Evolutionary conservation across 2,113 vertebrate species (phyloP).

Genomic region (Bubo blakistoni): DNA sequence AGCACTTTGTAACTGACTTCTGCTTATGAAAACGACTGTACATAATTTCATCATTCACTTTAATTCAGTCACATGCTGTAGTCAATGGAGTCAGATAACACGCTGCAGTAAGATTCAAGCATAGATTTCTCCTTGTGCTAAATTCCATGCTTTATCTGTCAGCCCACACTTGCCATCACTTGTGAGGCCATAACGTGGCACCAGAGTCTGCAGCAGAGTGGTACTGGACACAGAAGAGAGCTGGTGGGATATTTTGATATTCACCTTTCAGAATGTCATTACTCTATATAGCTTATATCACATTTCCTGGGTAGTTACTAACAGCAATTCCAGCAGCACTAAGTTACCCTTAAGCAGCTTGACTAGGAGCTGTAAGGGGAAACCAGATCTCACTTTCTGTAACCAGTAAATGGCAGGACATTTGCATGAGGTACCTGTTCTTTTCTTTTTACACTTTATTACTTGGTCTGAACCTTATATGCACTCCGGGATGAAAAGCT

Average conservation of each 20-base stretch:
- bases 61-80: slow-evolving; percentile 57
- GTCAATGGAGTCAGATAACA: slow-evolving; percentile 40
- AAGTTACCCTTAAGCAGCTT: background rate
- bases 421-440: background rate
- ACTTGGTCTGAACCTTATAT: background rate
- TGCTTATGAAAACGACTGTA: slow-evolving; percentile 63
- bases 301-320: background rate
- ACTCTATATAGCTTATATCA: background rate
- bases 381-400: background rate
- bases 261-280: background rate
- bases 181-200: background rate
- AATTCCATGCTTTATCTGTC: background rate
- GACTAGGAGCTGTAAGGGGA: background rate
- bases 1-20: slow-evolving; percentile 62
- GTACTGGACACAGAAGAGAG: background rate
- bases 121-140: background rate
- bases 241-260: background rate
- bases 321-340: background rate
- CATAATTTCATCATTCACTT: slow-evolving; percentile 66
- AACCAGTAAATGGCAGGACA: background rate
- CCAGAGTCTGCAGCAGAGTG: background rate
- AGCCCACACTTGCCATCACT: background rate
- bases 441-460: background rate
- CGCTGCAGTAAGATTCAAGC: slow-evolving; percentile 10
- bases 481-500: background rate